These are phyloP conservation scores for Choristoneura rosaceana DNA, from an alignment of 2,888 invertebrate genomes.

Conservation along the genomic window DNA sequence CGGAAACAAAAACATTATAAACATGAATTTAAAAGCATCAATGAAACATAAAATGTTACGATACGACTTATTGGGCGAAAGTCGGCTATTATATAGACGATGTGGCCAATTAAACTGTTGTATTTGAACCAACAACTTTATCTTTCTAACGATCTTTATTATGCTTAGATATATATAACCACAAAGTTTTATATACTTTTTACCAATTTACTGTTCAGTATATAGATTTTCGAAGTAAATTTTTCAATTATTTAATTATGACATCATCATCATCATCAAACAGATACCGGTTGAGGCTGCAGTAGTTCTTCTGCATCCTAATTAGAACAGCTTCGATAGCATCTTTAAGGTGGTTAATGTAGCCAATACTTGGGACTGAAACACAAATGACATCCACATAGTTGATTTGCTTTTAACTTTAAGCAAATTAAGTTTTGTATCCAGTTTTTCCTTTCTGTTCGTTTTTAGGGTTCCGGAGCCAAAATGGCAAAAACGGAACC, in stretches of 20 bases:
- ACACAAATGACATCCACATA: no score
- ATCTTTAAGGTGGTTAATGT: no score
- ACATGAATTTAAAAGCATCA: constrained; percentile 9
- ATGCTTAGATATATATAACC: neutral
- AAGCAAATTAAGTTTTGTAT: no score
- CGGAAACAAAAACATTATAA: neutral
- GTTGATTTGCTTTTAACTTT: no score
- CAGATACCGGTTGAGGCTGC: no score
- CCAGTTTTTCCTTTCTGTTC: no score
- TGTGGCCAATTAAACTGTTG: constrained; percentile 22
- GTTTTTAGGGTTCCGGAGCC: no score
- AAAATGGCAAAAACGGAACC: no score
- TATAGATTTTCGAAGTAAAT: neutral
- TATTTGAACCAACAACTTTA: constrained; percentile 13
- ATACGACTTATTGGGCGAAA: constrained; percentile 17
- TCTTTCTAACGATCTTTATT: constrained; percentile 4
- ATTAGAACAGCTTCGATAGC: no score
- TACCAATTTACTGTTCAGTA: neutral
- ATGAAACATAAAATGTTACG: constrained; percentile 24
- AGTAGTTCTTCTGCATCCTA: no score
- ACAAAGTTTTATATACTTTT: neutral
- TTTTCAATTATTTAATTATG: neutral
- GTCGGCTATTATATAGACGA: constrained; percentile 6
- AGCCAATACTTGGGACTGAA: no score
- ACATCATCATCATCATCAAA: no score